Base-by-base conservation (phyloP, 2,797 vertebrate species). In the Muscicapa striata region DNA sequence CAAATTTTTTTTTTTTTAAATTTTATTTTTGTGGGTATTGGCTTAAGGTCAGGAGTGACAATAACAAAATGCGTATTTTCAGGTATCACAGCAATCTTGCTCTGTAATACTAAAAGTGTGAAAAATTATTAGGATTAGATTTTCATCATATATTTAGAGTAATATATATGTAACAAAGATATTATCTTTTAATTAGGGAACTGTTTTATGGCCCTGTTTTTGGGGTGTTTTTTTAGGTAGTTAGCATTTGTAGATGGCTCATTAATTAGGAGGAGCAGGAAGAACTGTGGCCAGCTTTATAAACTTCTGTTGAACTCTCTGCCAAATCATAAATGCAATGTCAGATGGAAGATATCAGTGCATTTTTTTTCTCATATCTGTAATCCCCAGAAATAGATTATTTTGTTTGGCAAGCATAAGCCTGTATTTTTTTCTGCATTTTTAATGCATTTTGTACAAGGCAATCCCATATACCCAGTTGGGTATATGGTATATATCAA, bases 371-470 rank as follows among this genome's bases (percentile, higher is more conserved):
- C 34, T 84, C 20, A 27, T 87, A 6, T 58, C 41, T 82, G 12
- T 40, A 81, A 5, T 83, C 21, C 16, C 12, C 14, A 86, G 40
- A 76, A 80, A 49, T n/a, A 34, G 17, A 16, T 51, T 36, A 9
- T 69, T 94, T 94, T 84, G 12, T 89, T 85, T 82, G 66, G 43
- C 38, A 72, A 94, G 70, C 64, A 51, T 55, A 83, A 85, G 15
- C 32, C 40, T 78, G 10, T 51, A n/a, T 62, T 90, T 92, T 92
- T 72, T 63, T 34, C 43, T 36, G 10, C n/a, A 14, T 64, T 88
- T 93, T 88, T 49, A 86, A 51, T 84, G 36, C 32, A 26, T 86
- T 96, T 86, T 87, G 5, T 69, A 52, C 40, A 62, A 79, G 81
- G 24, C 29, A 79, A 26, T 89, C 26, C n/a, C 30, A 22, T 58